Evolutionary conservation across 2,888 invertebrate genomes (phyloP), one percentile per base, ranked within the genome.

Genomic region (Nasonovia ribisnigri): DNA sequence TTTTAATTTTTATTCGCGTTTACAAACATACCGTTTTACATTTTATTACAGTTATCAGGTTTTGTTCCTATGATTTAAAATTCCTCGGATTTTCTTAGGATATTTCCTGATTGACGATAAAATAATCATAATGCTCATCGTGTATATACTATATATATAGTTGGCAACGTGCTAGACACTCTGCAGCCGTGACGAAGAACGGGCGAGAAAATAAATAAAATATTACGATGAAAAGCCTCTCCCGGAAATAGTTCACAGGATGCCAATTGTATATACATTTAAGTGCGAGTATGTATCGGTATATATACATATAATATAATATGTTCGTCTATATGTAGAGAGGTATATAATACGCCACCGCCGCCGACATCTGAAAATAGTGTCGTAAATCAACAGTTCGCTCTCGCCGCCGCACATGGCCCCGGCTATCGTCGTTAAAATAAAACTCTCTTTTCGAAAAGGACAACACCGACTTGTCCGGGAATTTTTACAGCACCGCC

Each of bases 361-460:
- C 88, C 90, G 93, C 93, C 93, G 93, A 93, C 93, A 90, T 90
- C 93, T 93, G 93, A 93, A 93, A 93, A 93, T 93, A 93, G 93
- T 93, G 93, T 93, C 93, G 93, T 93, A 93, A 93, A 93, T 93
- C 93, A 93, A 90, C 90, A 86, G 93, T 48, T 93, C 89, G 36
- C 88, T 42, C 91, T 84, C 13, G 84, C 42, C 93, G 89, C 51
- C 43, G 93, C 93, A 93, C 93, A 93, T 93, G 93, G 93, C 93
- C 93, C 77, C 77, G 36, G 77, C 77, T 42, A 86, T 86, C 93
- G 91, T 91, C 91, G 93, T 93, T 93, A 93, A 93, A 93, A 93
- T 93, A 93, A 93, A 90, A 93, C 90, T 57, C 93, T 90, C 86
- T 60, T 90, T 87, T 51, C 57, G 6, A 93, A 93, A 93, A 93